Base-by-base conservation (phyloP, 2,113 vertebrate genomes). In the Panurus biarmicus region DNA sequence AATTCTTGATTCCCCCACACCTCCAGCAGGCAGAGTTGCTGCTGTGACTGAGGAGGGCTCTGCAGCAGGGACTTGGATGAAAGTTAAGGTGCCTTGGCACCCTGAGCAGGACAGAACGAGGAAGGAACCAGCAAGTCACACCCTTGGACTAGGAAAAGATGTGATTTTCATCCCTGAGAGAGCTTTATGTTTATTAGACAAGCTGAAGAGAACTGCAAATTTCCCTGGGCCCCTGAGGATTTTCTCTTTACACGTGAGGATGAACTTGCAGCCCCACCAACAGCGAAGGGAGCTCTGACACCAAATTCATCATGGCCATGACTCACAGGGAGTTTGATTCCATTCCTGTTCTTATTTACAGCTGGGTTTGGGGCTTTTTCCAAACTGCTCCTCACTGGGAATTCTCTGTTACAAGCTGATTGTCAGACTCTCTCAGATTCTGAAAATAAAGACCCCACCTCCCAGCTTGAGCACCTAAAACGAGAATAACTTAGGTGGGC, bases 91-190 rank as follows among this genome's bases (percentile, higher is more conserved):
- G 20, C 69, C 54, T 58, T 36, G 71, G 62, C n/a, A 65, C 56
- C 66, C 87, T 84, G 23, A 85, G 78, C 74, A 51, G 88, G 85
- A 36, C 45, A 66, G 47, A 67, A 51, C 0, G 3, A 65, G 90
- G 91, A 81, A 90, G 57, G 69, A 91, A 54, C 50, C 67, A 54
- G 23, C 54, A 58, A 83, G 35, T 61, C 72, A 48, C 79, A 51
- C 45, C 83, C 85, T 71, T 85, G 90, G 65, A 31, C 66, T 57
- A 87, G 40, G 86, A 69, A 81, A 92, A 78, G 13, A 15, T 22
- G 28, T 42, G 64, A 38, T 85, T 94, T 94, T 91, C 33, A 76
- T 7, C 56, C 40, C 54, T 51, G 73, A 73, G 62, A 62, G 31
- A 64, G 35, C 85, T 90, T 93, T 65, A 23, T 5, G 1, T 40